Evolutionary conservation across 2,797 vertebrate genomes (phyloP), one percentile per base, ranked within the genome.

Genomic region (Oryzias sinensis): DNA sequence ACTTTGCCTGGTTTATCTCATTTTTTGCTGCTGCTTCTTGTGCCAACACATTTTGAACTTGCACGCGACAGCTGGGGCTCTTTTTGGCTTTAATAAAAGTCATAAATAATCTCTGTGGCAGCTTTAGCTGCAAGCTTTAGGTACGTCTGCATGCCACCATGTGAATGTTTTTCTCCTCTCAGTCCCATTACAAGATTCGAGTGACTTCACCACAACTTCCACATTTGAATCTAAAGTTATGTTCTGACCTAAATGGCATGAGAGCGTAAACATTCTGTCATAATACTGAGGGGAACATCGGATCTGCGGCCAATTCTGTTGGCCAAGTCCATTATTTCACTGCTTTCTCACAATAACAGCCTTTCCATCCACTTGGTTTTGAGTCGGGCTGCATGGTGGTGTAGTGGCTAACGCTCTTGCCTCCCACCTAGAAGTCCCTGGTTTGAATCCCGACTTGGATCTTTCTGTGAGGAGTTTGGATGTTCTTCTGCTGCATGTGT

Each of bases 261-360:
- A 51, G 29, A 67, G 15, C 14, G 66, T 52, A 62, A 76, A 62
- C 53, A 65, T 64, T 40, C 64, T 65, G 46, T 76, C 66, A 61
- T 41, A 33, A 22, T 2, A 63, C 49, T 56, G 18, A 66, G 27
- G 44, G 43, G 20, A 77, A 45, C 4, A 14, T 56, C 3, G 65
- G 53, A 72, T 69, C 27, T 27, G 49, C 51, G 70, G 56, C 45
- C 46, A 29, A 74, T 57, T 37, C 74, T 70, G 68, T 69, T 76
- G 62, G 47, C 54, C 63, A 37, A 43, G 17, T 17, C 9, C 53
- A 44, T 17, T 24, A 29, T 65, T 58, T 64, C 22, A 63, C 46
- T 43, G 14, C n/a, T 14, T 68, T 61, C 56, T 61, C 18, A 47
- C 42, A 52, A 53, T 62, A 68, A 58, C 53, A 14, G 11, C 5